Base-by-base conservation (phyloP, 2,797 vertebrate species). In the Lacerta viridis region DNA sequence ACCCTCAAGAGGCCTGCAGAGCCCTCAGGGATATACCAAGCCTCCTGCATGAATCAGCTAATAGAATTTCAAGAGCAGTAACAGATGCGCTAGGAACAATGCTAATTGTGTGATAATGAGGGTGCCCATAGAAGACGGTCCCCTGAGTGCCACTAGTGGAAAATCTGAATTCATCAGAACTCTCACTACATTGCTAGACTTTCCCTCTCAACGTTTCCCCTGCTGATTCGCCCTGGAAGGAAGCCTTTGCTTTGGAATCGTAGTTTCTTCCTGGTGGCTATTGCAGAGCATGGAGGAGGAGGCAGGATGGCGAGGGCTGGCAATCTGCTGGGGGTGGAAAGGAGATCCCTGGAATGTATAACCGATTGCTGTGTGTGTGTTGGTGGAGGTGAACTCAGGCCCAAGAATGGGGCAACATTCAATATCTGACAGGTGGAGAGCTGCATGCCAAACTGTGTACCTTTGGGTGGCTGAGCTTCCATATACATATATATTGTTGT, bases 31-130 rank as follows among this genome's bases (percentile, higher is more conserved):
- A 85, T 64, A 59, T 36, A 15, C 10, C 59, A 1, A n/a, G 41
- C 61, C 74, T 84, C 84, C 1, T 7, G 64, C 86, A 61, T 80
- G 41, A n/a, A 71, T 2, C 11, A 66, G 78, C 71, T 91, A 89
- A 87, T 20, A 90, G 77, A 94, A 90, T 15, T 84, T 71, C n/a
- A 61, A 41, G 39, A 91, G 85, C 87, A 90, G 80, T 43, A 91
- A 50, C n/a, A 90, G 76, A 33, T n/a, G 83, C n/a, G 55, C 5
- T 61, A 20, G 87, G 59, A 82, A 89, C 68, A 59, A 50, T 18
- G 77, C 61, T 91, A 68, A 87, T 89, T 85, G 87, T n/a, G 13
- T 61, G 71, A 84, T 82, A 87, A 75, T 87, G 71, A 41, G 23
- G 46, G 64, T 41, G 77, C 10, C 8, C 33, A 2, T 17, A 39